A percentile compares a stretch with the other conserved stretches of the same genome.
Evolutionary conservation across 2,888 invertebrate genomes (phyloP).

Genomic region (Tetragonula carbonaria): DNA sequence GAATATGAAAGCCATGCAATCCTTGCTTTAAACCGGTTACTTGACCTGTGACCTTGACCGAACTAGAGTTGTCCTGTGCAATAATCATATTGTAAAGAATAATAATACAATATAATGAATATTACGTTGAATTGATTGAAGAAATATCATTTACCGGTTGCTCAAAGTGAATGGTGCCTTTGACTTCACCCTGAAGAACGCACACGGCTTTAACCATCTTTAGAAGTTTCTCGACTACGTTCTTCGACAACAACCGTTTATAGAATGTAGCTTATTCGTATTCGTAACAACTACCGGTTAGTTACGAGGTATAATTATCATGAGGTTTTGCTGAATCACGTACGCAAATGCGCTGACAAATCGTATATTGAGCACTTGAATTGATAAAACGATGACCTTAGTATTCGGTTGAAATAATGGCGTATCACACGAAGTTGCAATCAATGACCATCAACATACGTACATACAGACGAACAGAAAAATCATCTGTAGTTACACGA

Average conservation of each 20-base stretch:
- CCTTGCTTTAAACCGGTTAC: slow-evolving; percentile 92
- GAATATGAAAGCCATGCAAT: slow-evolving; percentile 95
- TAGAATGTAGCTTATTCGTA: slow-evolving; percentile 15
- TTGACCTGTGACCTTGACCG: slow-evolving; percentile 92
- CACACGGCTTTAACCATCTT: slow-evolving; percentile 91
- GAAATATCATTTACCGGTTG: slow-evolving; percentile 64
- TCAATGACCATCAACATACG: slow-evolving; percentile 27
- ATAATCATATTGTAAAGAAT: slow-evolving; percentile 57
- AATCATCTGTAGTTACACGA: background rate
- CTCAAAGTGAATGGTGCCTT: slow-evolving; percentile 89
- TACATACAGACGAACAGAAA: background rate
- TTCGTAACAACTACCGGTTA: background rate
- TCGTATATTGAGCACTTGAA: background rate
- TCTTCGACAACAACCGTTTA: background rate
- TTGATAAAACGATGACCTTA: slow-evolving; percentile 46
- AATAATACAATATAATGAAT: slow-evolving; percentile 57
- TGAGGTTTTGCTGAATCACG: slow-evolving; percentile 65
- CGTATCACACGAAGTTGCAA: slow-evolving; percentile 9
- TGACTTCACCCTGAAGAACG: slow-evolving; percentile 92
- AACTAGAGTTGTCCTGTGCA: slow-evolving; percentile 86
- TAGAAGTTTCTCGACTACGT: slow-evolving; percentile 14
- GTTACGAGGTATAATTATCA: slow-evolving; percentile 25
- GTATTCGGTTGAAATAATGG: slow-evolving; percentile 28
- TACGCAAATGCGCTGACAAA: slow-evolving; percentile 33
- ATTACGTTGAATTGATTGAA: background rate